Evolutionary conservation across 2,888 invertebrate species (phyloP).

Genomic region (Brachyptera risi): DNA sequence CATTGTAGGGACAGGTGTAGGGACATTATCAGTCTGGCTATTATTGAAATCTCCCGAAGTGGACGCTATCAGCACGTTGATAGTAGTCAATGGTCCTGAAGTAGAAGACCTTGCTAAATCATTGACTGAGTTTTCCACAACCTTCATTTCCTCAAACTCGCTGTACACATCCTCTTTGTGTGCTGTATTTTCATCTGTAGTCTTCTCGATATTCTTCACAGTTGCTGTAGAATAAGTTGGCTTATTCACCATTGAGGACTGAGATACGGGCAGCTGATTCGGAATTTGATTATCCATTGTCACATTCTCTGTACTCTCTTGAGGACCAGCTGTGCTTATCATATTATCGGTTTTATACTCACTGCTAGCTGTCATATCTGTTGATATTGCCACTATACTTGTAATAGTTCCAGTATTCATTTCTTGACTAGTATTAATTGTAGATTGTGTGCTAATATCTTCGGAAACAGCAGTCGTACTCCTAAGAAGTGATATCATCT

Average conservation of each 20-base stretch:
- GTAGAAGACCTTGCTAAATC: neutral
- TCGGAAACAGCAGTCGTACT: conserved; percentile 28
- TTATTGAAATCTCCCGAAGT: neutral
- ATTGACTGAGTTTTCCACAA: neutral
- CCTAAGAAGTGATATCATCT: conserved; percentile 34
- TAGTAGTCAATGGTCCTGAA: neutral
- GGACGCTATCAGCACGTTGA: neutral
- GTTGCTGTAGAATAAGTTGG: neutral
- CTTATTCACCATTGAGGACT: neutral
- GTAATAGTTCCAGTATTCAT: neutral
- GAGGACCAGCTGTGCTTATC: conserved; percentile 11
- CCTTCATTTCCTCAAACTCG: neutral
- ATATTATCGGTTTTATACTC: neutral
- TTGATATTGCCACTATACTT: neutral
- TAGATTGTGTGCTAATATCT: conserved; percentile 37
- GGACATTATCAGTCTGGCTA: neutral
- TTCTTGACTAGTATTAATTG: conserved; percentile 30
- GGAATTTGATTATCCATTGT: conserved; percentile 1
- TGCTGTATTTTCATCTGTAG: neutral
- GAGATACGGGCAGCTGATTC: conserved; percentile 8
- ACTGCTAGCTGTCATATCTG: neutral
- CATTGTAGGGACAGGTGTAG: neutral
- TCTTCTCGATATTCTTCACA: neutral
- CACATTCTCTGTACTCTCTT: conserved; percentile 12
- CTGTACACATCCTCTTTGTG: neutral